Base-by-base conservation (phyloP, 2,888 invertebrate genomes). In the Pimpla rufipes region DNA sequence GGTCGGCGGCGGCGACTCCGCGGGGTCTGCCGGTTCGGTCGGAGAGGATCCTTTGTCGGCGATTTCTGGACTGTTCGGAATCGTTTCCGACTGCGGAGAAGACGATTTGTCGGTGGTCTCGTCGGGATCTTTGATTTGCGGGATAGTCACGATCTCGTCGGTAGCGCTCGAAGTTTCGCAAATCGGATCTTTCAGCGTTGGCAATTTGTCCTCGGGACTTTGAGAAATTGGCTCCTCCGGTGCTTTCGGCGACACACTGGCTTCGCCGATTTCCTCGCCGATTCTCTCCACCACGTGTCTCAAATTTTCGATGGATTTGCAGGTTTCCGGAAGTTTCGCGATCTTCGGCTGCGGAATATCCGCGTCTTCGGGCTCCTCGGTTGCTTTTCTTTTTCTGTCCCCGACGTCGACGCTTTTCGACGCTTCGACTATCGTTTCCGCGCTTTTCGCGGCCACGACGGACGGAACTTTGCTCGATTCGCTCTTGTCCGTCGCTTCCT, bases 281-380 rank as follows among this genome's bases (percentile, higher is more conserved):
- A 90, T 92, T 73, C 89, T 90, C 18, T 92, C 90, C 52, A 91
- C 87, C 13, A 90, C 92, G 23, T 90, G 88, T 62, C 88, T 89
- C 50, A 91, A 85, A 79, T 81, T 90, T 83, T 91, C 92, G n/a
- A 92, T 91, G 2, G 91, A 91, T 79, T 91, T 89, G 75, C 90
- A 92, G 37, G 90, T 90, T n/a, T 88, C 89, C 35, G 88, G 73
- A 40, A 89, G 86, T 10, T 59, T 80, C 29, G 29, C 13, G 0
- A 79, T 37, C 35, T 85, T 86, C 5, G 70, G 13, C n/a, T 83
- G 80, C 40, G 66, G 64, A 77, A 42, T n/a, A 11, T 80, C 73
- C 11, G 42, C 21, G 5, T 16, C 47, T 3, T 71, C 37, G 11
- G 75, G 2, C 68, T 79, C 68, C 23, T 73, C 66, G 11, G 37